Evolutionary conservation across 2,888 invertebrate species (phyloP).

Genomic region (Drosophila monieri): DNA sequence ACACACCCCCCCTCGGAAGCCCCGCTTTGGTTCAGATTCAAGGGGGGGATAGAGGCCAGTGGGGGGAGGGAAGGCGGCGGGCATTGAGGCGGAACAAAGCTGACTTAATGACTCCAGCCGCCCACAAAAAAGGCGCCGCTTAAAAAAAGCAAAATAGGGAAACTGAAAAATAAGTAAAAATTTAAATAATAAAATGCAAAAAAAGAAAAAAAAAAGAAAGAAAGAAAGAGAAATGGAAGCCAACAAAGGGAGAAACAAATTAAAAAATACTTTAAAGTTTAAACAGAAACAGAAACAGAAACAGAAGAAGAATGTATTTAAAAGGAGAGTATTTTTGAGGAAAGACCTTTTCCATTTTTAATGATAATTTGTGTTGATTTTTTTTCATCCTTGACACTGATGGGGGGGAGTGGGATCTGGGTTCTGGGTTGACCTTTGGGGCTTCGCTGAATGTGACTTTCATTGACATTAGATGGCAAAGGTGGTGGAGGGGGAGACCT

Average conservation of each 20-base stretch:
- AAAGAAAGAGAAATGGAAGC: not conserved
- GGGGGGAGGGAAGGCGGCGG: slow-evolving; percentile 7
- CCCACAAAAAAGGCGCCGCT: slow-evolving; percentile 40
- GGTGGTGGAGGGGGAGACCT: slow-evolving; percentile 2
- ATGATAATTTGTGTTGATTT: slow-evolving; percentile 5
- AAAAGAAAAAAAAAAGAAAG: too few species aligned
- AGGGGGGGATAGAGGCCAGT: not conserved
- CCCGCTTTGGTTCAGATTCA: slow-evolving; percentile 46
- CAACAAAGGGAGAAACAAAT: slow-evolving; percentile 55
- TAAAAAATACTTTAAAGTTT: slow-evolving; percentile 61
- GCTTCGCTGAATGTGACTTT: slow-evolving; percentile 39
- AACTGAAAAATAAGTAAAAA: slow-evolving; percentile 30
- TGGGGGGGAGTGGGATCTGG: not conserved
- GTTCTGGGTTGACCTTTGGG: slow-evolving; percentile 34
- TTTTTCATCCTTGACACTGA: slow-evolving; percentile 23
- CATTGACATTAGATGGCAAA: slow-evolving; percentile 30
- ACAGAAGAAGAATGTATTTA: slow-evolving; percentile 45
- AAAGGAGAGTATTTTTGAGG: slow-evolving; percentile 49
- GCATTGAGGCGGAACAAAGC: slow-evolving; percentile 72
- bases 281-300: slow-evolving; percentile 40
- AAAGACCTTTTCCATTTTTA: slow-evolving; percentile 8
- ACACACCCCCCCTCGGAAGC: slow-evolving; percentile 1
- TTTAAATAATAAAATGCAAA: slow-evolving; percentile 22
- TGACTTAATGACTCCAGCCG: slow-evolving; percentile 68
- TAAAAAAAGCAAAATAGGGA: slow-evolving; percentile 6